phyloP scores from a whole-genome alignment of 2,113 vertebrate genomes.

The Tauraco erythrolophus region DNA sequence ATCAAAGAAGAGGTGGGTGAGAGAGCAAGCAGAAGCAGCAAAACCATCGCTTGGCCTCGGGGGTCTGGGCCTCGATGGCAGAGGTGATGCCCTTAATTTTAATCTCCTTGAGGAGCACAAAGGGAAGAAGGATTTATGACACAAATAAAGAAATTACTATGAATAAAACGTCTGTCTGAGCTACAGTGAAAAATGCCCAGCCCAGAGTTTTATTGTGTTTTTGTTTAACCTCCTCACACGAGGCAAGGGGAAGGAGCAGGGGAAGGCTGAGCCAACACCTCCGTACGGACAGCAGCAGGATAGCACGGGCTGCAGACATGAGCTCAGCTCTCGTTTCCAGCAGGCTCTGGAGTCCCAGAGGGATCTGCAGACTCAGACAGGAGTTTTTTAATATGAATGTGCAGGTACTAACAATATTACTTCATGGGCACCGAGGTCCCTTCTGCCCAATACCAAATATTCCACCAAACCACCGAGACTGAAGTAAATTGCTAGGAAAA shows the following conservation, averaged over 20 bases:
- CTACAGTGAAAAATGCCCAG: constrained; percentile 33
- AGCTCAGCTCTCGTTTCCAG: not conserved
- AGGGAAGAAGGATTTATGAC: constrained; percentile 45
- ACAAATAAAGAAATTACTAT: constrained; percentile 46
- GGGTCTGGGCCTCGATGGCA: not conserved
- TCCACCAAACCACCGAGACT: not conserved
- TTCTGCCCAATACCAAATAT: constrained; percentile 32
- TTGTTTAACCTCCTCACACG: constrained; percentile 40
- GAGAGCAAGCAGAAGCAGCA: not conserved
- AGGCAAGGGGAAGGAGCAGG: not conserved
- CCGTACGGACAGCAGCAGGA: not conserved
- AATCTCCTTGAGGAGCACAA: constrained; percentile 17
- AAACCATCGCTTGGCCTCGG: not conserved
- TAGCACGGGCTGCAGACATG: not conserved
- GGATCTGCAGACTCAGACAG: not conserved
- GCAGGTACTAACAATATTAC: constrained; percentile 13
- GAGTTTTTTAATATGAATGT: constrained; percentile 27
- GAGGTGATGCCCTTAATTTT: constrained; percentile 59
- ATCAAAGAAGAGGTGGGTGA: not conserved
- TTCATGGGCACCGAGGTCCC: not conserved
- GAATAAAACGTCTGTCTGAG: constrained; percentile 23
- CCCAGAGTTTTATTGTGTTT: constrained; percentile 38
- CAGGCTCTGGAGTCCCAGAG: not conserved
- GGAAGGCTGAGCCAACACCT: not conserved
- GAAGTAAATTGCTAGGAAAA: constrained; percentile 17